Evolutionary conservation across 2,113 vertebrate genomes (phyloP).

Genomic region (Podiceps cristatus): DNA sequence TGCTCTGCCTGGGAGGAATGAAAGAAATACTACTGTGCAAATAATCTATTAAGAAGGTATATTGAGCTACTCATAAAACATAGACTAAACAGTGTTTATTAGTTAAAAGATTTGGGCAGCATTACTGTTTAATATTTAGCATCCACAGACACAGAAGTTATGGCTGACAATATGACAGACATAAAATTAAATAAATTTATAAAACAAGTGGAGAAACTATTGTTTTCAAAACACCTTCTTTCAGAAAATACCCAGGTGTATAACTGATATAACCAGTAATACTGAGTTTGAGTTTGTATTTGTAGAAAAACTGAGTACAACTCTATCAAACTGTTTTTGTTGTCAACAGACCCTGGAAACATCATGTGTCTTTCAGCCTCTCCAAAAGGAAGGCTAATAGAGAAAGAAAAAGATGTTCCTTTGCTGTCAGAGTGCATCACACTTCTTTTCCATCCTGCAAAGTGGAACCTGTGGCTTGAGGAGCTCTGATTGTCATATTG

Average conservation of each 20-base stretch:
- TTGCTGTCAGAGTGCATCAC: slow-evolving; percentile 25
- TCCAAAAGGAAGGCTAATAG: background rate
- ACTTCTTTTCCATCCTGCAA: slow-evolving; percentile 19
- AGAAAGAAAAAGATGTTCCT: slow-evolving; percentile 28
- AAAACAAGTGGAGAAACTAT: background rate
- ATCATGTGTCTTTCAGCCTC: slow-evolving; percentile 24
- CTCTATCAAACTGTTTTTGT: background rate
- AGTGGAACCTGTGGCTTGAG: slow-evolving; percentile 16
- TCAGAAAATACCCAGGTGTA: background rate
- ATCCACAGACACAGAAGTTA: background rate
- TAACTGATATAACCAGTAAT: background rate
- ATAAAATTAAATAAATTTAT: background rate
- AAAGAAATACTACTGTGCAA: background rate
- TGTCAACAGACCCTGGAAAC: background rate
- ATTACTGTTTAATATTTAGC: background rate
- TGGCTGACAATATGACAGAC: background rate
- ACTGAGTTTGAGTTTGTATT: background rate
- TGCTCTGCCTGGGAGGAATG: background rate
- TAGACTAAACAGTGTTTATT: background rate
- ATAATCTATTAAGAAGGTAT: background rate
- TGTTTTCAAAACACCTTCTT: background rate
- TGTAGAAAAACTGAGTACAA: background rate
- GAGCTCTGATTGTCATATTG: slow-evolving; percentile 23
- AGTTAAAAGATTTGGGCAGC: background rate
- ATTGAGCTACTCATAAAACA: background rate